Base-by-base conservation (phyloP, 2,797 vertebrate species). In the Antrozous pallidus region DNA sequence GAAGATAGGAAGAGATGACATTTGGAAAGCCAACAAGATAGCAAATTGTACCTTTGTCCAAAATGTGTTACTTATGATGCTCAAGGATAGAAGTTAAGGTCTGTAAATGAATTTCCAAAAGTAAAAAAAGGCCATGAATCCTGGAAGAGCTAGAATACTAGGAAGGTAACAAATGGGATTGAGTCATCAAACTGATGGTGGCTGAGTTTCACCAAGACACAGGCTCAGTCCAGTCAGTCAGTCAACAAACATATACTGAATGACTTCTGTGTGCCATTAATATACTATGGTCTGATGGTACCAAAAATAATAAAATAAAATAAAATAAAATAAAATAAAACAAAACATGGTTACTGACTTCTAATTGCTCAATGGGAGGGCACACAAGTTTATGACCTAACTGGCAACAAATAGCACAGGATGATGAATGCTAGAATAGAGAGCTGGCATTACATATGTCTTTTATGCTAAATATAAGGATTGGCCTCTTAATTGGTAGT, bases 81-180 rank as follows among this genome's bases (percentile, higher is more conserved):
- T 88, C 33, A 36, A 38, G 18, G 13, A 36, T 6, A 73, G 31
- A 24, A 87, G 88, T 58, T 17, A 70, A 61, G 8, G 4, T 54
- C n/a, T 80, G 8, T 33, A 31, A 93, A 40, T 88, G 42, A 67
- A 96, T 88, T 93, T 67, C 40, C 78, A 92, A 47, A 20, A 77
- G 18, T 54, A 67, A 85, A 26, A 36, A 77, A 67, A 11, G 20
- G 12, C 18, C 36, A 8, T 20, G 81, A 20, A 2, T 87, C 51
- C 28, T 75, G 51, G 18, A 74, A 86, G 7, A n/a, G 11, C 69
- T 63, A 63, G 8, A 54, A 11, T n/a, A 36, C 7, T 81, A 69
- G 51, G 31, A 74, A 74, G 40, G 12, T 61, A 89, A 75, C 20
- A 24, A 61, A 47, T 10, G 36, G 51, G 28, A 71, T 20, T 28